A percentile compares a stretch with the other conserved stretches of the same genome.
Conservation (phyloP, 2,113 vertebrate genomes). For the Struthio camelus region DNA sequence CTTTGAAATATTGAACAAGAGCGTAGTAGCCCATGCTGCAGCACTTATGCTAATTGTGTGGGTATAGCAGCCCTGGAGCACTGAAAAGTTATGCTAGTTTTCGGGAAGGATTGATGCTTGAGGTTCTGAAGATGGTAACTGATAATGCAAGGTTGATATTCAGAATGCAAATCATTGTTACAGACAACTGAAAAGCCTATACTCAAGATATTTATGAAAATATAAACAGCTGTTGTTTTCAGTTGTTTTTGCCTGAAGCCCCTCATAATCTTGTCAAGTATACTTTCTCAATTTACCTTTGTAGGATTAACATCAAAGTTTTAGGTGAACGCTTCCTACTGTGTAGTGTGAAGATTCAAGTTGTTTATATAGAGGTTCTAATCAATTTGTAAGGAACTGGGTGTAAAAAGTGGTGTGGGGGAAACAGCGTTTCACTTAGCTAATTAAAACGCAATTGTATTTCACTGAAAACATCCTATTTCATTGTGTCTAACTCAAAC, state of each 20-base stretch:
- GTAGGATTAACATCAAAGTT: neutral
- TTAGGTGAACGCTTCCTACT: neutral
- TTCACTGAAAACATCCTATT: neutral
- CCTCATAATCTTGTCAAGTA: neutral
- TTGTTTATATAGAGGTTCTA: accelerated
- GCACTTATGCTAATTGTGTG: neutral
- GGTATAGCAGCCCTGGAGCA: neutral
- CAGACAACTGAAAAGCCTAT: neutral
- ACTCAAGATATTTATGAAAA: too few species aligned
- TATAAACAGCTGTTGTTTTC: neutral
- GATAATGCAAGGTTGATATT: neutral
- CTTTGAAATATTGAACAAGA: neutral
- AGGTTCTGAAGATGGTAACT: neutral
- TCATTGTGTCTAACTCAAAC: neutral
- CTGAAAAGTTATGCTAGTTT: neutral
- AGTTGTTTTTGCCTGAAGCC: neutral
- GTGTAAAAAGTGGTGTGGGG: neutral
- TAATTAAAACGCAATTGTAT: neutral
- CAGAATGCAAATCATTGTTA: neutral
- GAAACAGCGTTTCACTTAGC: neutral
- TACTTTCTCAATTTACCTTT: neutral
- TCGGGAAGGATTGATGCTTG: too few species aligned
- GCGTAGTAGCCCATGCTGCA: neutral
- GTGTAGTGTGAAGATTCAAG: neutral
- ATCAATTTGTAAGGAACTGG: accelerated